Conservation (phyloP, 2,113 vertebrate species). For the Arvicanthis niloticus region DNA sequence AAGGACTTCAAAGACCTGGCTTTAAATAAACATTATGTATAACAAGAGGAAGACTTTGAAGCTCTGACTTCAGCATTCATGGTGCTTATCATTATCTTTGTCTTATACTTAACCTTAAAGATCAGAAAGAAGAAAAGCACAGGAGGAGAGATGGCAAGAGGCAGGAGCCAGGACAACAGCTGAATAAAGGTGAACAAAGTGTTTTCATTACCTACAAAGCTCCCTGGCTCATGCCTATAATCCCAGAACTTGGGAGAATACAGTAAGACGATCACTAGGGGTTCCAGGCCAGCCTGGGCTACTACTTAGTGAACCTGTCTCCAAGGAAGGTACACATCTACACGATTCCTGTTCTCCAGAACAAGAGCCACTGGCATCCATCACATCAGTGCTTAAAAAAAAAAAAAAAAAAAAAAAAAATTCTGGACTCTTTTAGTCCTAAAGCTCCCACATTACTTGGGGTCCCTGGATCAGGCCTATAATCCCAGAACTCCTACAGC, state of each 20-base stretch:
- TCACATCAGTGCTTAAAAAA: background rate
- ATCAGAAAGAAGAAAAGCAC: background rate
- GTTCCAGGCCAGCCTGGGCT: background rate
- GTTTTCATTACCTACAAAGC: background rate
- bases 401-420: background rate
- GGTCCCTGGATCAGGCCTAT: background rate
- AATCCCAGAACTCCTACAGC: background rate
- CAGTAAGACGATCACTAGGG: background rate
- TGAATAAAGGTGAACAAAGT: background rate
- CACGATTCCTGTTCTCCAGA: background rate
- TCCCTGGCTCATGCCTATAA: background rate
- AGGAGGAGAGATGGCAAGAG: too few relatives aligned
- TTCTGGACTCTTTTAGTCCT: background rate
- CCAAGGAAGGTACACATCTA: too few relatives aligned
- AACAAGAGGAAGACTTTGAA: constrained; percentile 1
- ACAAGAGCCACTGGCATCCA: background rate
- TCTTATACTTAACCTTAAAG: background rate
- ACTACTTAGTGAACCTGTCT: background rate
- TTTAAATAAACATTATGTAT: constrained; percentile 8
- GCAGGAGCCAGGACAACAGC: too few relatives aligned
- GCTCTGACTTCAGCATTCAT: constrained; percentile 43
- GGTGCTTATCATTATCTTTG: background rate
- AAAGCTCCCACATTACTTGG: background rate
- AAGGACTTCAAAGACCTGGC: constrained; percentile 22
- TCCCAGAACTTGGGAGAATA: background rate